Evolutionary conservation across 2,888 invertebrate species (phyloP).

Genomic region (Agonum fuliginosum): DNA sequence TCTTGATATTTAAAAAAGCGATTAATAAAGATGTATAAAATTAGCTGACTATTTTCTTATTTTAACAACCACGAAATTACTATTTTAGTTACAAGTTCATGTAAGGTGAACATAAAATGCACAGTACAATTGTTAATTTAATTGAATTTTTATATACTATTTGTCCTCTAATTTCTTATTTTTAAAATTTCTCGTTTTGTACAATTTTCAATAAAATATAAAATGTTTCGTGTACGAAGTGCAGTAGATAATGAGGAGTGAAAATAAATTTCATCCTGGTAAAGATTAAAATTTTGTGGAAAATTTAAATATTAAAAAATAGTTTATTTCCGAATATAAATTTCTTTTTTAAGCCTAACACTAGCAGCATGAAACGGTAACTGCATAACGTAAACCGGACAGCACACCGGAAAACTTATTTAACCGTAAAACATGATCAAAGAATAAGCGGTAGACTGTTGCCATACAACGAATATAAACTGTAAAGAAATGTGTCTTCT

Average conservation of each 20-base stretch:
- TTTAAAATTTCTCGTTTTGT: too few species aligned
- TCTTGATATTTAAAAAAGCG: too few species aligned
- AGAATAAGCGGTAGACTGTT: slow-evolving; percentile 1
- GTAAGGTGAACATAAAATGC: neutral
- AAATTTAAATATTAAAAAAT: too few species aligned
- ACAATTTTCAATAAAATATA: too few species aligned
- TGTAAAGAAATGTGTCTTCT: neutral
- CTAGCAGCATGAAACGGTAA: neutral
- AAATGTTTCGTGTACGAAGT: too few species aligned
- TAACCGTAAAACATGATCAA: slow-evolving; percentile 39
- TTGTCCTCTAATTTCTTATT: too few species aligned
- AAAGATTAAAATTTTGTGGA: too few species aligned
- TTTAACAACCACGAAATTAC: neutral
- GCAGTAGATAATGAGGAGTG: neutral
- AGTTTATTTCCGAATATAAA: too few species aligned
- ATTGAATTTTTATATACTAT: slow-evolving; percentile 16
- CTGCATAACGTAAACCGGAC: neutral
- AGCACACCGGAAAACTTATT: slow-evolving; percentile 5
- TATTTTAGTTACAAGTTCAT: neutral
- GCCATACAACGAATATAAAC: neutral
- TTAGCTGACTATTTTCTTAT: too few species aligned
- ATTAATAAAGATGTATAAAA: neutral
- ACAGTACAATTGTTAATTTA: too few species aligned
- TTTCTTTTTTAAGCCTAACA: too few species aligned
- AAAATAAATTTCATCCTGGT: neutral